Percentiles rank a stretch among this genome's conserved stretches.
These are phyloP conservation scores for Papilio protenor DNA, from an alignment of 2,888 invertebrate genomes.

Conservation along the genomic window DNA sequence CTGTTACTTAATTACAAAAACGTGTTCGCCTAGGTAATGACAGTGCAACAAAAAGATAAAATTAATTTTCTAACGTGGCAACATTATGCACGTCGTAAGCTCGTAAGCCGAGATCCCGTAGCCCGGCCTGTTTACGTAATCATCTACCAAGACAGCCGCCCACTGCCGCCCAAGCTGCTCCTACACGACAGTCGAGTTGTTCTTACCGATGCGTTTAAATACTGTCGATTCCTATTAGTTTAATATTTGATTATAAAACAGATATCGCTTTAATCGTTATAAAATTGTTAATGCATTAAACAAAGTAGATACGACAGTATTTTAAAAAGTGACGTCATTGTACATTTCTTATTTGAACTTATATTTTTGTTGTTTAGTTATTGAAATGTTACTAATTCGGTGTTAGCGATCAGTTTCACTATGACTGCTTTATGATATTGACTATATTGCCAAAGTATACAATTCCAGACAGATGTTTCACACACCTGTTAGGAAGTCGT, in stretches of 20 bases:
- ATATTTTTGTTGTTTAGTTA: neutral
- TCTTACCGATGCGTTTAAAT: conserved; percentile 38
- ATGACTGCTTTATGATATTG: neutral
- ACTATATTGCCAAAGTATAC: neutral
- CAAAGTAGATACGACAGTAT: neutral
- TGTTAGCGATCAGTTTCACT: neutral
- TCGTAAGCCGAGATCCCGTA: conserved; percentile 55
- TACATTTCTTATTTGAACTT: neutral
- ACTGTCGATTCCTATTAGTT: conserved; percentile 12
- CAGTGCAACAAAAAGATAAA: conserved; percentile 37
- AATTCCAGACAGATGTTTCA: conserved; percentile 21
- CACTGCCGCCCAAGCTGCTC: conserved; percentile 67
- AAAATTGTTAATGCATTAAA: neutral
- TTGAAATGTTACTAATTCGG: neutral
- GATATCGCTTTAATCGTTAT: neutral
- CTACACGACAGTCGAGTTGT: conserved; percentile 57
- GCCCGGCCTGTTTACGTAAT: conserved; percentile 70
- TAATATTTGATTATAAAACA: neutral
- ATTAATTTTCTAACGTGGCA: conserved; percentile 39
- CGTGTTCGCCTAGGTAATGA: conserved; percentile 24
- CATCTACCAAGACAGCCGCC: conserved; percentile 74
- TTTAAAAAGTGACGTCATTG: neutral
- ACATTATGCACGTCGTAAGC: conserved; percentile 44
- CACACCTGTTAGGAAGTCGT: conserved; percentile 27
- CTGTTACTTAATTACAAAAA: conserved; percentile 39